Evolutionary conservation across 2,113 vertebrate species (phyloP), one percentile per base, ranked within the genome.

Genomic region (Cervus canadensis): DNA sequence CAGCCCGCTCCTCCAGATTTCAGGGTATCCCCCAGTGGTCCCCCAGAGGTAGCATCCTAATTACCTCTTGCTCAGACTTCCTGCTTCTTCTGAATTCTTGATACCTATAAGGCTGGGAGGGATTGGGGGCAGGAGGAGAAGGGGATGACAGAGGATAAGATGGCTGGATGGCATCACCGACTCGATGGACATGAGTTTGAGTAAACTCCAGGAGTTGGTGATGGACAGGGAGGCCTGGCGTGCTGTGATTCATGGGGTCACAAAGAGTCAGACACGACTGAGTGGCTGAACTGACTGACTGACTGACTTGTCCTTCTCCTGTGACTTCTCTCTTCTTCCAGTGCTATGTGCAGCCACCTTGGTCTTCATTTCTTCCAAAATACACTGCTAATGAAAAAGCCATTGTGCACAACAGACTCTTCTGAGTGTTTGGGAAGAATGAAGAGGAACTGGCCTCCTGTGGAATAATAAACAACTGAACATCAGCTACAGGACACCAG

Each of bases 1-100:
- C 0, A 52, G 13, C 83, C 23, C 0, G 0, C 2, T 8, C 30
- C 45, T 25, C 5, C 30, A 33, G 36, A 43, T 4, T 30, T 11
- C 0, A 0, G 6, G 0, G 8, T 9, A 40, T 25, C 25, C 56
- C 45, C n/a, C 9, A 2, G 33, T 52, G 54, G 40, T 52, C 91
- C 56, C 1, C 3, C 7, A 21, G 19, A 2, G 67, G n/a, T 40
- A 74, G 67, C 67, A 30, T 28, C 21, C 50, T n/a, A 4, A 3
- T 17, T 25, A n/a, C 12, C 28, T n/a, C 82, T 59, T 56, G 30
- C 17, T 76, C 28, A 59, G 56, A 81, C 15, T 40, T 43, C 9
- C 36, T 57, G 45, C 57, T 87, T 57, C 48, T 60, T 83, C 45
- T 28, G 62, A 60, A n/a, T 43, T 62, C 74, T 45, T 36, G 25